phyloP scores from a whole-genome alignment of 2,888 invertebrate genomes.

The Zootermopsis nevadensis region DNA sequence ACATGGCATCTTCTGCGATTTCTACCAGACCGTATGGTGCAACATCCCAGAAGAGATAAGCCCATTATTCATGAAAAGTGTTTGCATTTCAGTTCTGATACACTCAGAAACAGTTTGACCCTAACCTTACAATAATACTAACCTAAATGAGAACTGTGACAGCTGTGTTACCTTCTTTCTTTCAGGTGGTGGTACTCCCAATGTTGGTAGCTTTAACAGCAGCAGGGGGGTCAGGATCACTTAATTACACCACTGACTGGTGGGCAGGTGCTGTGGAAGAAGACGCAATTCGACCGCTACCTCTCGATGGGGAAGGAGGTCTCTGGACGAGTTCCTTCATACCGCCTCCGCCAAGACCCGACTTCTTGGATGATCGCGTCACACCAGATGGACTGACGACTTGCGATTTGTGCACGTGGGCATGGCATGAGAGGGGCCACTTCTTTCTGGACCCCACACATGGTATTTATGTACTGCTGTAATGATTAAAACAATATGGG shows the following conservation, averaged over 20 bases:
- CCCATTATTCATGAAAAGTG: neutral
- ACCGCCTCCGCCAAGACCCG: constrained; percentile 75
- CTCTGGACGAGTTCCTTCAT: constrained; percentile 65
- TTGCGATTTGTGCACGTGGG: constrained; percentile 81
- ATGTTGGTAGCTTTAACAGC: constrained; percentile 41
- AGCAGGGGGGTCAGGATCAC: constrained; percentile 26
- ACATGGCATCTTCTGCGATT: neutral
- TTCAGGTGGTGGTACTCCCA: constrained; percentile 43
- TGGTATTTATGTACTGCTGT: constrained; percentile 63
- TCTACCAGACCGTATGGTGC: too few relatives aligned
- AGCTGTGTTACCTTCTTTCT: neutral
- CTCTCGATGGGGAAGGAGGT: constrained; percentile 59
- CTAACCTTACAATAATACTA: too few relatives aligned
- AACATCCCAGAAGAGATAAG: too few relatives aligned
- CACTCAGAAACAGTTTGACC: too few relatives aligned
- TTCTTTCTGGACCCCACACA: constrained; percentile 66
- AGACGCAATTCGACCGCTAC: constrained; percentile 48
- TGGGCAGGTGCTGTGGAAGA: constrained; percentile 51
- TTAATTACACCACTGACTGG: constrained; percentile 47
- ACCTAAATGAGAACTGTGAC: too few relatives aligned
- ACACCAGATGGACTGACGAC: constrained; percentile 77
- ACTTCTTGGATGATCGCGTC: constrained; percentile 70
- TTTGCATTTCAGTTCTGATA: neutral
- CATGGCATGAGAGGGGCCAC: constrained; percentile 67
- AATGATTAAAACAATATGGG: too few relatives aligned